phyloP scores from a whole-genome alignment of 23 tunicate species.

The Ascidia mentula region DNA sequence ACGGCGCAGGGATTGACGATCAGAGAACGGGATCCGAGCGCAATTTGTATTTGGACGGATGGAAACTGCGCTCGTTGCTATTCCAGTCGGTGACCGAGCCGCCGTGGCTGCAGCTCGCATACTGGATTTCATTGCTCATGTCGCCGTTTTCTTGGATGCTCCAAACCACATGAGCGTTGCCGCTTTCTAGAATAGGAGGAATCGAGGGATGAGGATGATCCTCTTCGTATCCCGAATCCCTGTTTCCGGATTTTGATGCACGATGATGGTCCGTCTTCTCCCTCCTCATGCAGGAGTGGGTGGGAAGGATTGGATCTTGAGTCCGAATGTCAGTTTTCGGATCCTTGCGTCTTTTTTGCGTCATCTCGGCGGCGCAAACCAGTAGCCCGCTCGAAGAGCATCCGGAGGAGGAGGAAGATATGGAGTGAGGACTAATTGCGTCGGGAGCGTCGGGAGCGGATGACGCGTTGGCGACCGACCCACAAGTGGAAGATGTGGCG shows the following conservation, averaged over 20 bases:
- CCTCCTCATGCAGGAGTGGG: background rate
- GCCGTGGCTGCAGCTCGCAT: background rate
- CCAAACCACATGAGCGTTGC: conserved; percentile 22
- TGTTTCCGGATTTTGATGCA: conserved; percentile 23
- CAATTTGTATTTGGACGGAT: background rate
- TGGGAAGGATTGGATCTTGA: background rate
- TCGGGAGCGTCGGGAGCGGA: background rate
- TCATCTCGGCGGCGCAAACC: conserved; percentile 21
- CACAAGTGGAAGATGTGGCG: background rate
- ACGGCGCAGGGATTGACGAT: too few relatives aligned
- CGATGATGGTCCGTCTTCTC: background rate
- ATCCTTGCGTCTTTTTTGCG: conserved; percentile 13
- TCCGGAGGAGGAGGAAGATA: conserved; percentile 40
- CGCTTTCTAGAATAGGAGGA: background rate
- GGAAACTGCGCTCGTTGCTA: conserved; percentile 11
- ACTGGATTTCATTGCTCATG: background rate
- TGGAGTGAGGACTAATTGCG: background rate
- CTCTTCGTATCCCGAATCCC: conserved; percentile 64
- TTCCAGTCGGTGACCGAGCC: conserved; percentile 23
- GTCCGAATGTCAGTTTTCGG: background rate
- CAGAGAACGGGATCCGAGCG: conserved; percentile 5
- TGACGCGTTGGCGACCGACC: background rate
- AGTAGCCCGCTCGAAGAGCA: conserved; percentile 27
- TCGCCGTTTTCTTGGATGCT: conserved; percentile 33
- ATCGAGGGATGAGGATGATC: background rate